phyloP scores from a whole-genome alignment of 2,888 invertebrate genomes.

The Diarsia dahlii region DNA sequence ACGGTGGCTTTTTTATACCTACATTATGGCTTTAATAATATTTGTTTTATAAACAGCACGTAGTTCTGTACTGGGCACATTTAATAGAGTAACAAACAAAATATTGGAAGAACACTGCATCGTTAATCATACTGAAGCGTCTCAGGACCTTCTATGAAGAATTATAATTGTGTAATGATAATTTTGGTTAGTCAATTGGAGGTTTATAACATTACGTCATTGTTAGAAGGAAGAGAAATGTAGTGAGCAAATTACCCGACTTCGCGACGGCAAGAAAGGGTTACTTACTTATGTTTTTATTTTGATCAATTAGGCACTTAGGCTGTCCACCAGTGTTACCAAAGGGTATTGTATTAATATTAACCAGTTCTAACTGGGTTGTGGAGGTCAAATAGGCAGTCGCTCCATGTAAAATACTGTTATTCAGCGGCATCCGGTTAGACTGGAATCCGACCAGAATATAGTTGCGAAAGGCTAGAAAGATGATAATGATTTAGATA shows the following conservation, averaged over 20 bases:
- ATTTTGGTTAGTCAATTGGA: neutral
- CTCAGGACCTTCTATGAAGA: neutral
- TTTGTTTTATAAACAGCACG: neutral
- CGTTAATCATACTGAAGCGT: constrained; percentile 1
- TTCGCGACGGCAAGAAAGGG: neutral
- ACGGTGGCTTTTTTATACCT: neutral
- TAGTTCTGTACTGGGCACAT: neutral
- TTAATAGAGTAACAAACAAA: neutral
- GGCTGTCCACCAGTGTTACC: neutral
- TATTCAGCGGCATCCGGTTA: no score
- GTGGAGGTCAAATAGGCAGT: no score
- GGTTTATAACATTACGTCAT: neutral
- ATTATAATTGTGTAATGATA: neutral
- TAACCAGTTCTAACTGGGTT: no score
- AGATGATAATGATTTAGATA: no score
- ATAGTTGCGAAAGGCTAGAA: no score
- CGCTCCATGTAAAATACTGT: no score
- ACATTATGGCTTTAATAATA: neutral
- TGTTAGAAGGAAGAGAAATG: neutral
- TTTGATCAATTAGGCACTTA: neutral
- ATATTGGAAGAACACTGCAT: neutral
- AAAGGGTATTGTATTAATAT: no score
- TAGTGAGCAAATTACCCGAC: neutral
- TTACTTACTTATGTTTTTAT: neutral
- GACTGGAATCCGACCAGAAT: no score